These are phyloP conservation scores for Potorous gilbertii DNA, from an alignment of 2,797 vertebrate species.

Conservation along the genomic window DNA sequence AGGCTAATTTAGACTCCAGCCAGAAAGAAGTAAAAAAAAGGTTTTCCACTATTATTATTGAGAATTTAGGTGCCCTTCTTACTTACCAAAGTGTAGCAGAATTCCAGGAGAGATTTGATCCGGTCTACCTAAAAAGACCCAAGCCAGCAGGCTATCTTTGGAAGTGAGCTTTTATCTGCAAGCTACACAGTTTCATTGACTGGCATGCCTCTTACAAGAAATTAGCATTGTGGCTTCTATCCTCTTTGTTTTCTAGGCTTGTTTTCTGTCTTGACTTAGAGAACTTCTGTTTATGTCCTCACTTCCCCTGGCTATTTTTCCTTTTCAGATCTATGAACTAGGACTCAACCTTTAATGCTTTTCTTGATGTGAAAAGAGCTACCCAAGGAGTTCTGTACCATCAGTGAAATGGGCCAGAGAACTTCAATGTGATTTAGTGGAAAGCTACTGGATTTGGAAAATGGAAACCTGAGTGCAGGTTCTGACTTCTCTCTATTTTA, in stretches of 20 bases:
- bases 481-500: background rate
- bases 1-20: background rate
- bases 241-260: background rate
- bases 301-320: background rate
- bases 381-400: background rate
- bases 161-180: background rate
- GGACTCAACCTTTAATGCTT: background rate
- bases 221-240: background rate
- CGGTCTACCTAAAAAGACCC: background rate
- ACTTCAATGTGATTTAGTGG: background rate
- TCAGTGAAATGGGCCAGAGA: background rate
- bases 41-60: no score
- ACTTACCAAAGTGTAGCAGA: slow-evolving; percentile 1
- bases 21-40: slow-evolving; percentile 8
- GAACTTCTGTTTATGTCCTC: background rate
- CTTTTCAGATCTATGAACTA: background rate
- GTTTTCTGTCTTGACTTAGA: background rate
- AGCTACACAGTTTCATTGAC: background rate
- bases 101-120: background rate
- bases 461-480: background rate
- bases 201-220: background rate
- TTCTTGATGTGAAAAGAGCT: background rate
- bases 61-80: background rate
- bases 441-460: background rate
- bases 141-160: background rate